Evolutionary conservation across 1,140 invertebrate species (phyloP).

Genomic region (Heliconius congener): DNA sequence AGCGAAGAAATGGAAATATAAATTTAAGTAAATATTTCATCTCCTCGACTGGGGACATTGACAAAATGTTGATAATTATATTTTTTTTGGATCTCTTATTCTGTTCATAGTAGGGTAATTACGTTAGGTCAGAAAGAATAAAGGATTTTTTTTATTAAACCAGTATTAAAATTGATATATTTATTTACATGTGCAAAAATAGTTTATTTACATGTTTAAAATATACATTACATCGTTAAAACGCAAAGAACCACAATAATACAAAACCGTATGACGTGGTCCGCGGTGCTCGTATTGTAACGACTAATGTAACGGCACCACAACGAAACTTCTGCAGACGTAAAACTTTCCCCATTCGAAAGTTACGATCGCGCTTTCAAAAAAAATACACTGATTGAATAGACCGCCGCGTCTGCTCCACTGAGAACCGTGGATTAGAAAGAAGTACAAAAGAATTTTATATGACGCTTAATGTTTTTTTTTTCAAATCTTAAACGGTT

Average conservation of each 20-base stretch:
- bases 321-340: conserved; percentile 39
- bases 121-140: too few species aligned
- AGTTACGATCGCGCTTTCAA: conserved; percentile 41
- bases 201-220: too few species aligned
- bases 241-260: conserved; percentile 9
- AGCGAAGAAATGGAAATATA: too few species aligned
- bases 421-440: conserved; percentile 13
- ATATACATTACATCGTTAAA: background rate
- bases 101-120: too few species aligned
- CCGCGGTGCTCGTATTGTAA: conserved; percentile 23
- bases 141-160: too few species aligned
- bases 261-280: conserved; percentile 29
- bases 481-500: background rate
- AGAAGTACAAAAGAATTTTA: conserved; percentile 3
- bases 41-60: too few species aligned
- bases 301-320: conserved; percentile 33
- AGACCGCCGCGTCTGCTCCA: conserved; percentile 29
- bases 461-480: background rate
- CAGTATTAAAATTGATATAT: too few species aligned
- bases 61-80: too few species aligned
- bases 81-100: too few species aligned
- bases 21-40: too few species aligned
- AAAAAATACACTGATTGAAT: conserved; percentile 41
- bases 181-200: too few species aligned
- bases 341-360: conserved; percentile 43